Base-by-base conservation (phyloP, 2,113 vertebrate genomes). In the Loxodonta africana region DNA sequence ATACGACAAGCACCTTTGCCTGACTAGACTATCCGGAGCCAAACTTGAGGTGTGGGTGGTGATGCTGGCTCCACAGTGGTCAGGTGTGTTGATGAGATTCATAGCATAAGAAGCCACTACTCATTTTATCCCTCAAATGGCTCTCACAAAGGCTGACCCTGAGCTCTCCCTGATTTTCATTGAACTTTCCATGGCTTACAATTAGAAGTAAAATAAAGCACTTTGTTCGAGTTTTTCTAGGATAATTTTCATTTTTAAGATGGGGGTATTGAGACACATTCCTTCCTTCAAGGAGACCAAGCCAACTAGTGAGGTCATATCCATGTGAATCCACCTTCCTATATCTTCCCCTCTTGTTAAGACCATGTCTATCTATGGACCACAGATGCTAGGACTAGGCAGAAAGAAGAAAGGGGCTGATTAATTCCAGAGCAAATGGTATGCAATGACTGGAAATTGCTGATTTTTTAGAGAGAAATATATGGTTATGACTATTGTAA, bases 201-300 rank as follows among this genome's bases (percentile, higher is more conserved):
- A 60, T n/a, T 88, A 74, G 62, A 86, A 33, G 11, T 57, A 60
- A 96, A 88, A 83, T 48, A 57, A 69, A 73, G 33, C 2, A 73
- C 4, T n/a, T 48, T 51, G 10, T 95, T 78, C 37, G 33, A 25
- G 17, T 51, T 92, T 92, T 86, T 51, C 37, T 51, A 73, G 18
- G 10, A 73, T 20, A 18, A 85, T 80, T 93, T 85, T 88, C 3
- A 74, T 30, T 83, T 92, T 92, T n/a, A 74, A 87, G 25, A 87
- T 57, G 30, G 21, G 51, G 46, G 7, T 74, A 67, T 10, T 71
- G 21, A 84, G 20, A 88, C 9, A 60, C 8, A 65, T 51, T 62
- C 33, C 37, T 60, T 88, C 21, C 78, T 69, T 85, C 51, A 53
- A 33, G 0, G 28, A 82, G 25, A 48, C 4, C 7, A 86, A 91